phyloP scores from a whole-genome alignment of 2,888 invertebrate genomes.

The Nebria salina region DNA sequence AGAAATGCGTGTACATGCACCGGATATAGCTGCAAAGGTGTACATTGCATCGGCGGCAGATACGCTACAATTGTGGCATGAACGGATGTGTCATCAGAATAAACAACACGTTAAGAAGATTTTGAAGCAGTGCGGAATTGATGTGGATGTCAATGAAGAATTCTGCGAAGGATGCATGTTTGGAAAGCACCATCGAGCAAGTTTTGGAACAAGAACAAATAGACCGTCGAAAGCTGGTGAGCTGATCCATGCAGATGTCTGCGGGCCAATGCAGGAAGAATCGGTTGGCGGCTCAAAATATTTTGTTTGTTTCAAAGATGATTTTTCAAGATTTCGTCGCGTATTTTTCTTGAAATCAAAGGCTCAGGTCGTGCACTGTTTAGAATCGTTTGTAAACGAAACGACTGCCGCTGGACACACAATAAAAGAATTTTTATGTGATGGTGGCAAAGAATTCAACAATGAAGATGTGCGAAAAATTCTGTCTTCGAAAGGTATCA shows the following conservation, averaged over 20 bases:
- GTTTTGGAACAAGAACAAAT: conserved; percentile 27
- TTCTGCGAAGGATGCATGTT: background rate
- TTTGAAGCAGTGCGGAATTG: background rate
- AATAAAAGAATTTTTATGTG: conserved; percentile 35
- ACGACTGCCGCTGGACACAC: conserved; percentile 18
- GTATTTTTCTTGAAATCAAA: conserved; percentile 52
- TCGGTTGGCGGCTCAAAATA: conserved; percentile 51
- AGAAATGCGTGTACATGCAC: background rate
- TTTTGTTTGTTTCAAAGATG: conserved; percentile 53
- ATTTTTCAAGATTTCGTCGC: conserved; percentile 51
- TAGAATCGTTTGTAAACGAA: conserved; percentile 37
- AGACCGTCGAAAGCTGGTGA: conserved; percentile 49
- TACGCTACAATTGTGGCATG: background rate
- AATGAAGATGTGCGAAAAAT: background rate
- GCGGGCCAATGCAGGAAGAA: conserved; percentile 14
- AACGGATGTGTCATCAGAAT: background rate
- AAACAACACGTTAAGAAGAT: background rate
- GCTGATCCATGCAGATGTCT: conserved; percentile 42
- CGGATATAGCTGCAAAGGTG: background rate
- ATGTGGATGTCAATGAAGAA: background rate
- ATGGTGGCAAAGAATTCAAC: conserved; percentile 39
- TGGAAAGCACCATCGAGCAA: background rate
- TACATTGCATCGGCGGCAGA: background rate
- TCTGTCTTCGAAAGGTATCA: conserved; percentile 2
- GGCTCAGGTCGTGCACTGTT: conserved; percentile 27